phyloP scores from a whole-genome alignment of 2,888 invertebrate genomes.

The Drosophila ezoana region DNA sequence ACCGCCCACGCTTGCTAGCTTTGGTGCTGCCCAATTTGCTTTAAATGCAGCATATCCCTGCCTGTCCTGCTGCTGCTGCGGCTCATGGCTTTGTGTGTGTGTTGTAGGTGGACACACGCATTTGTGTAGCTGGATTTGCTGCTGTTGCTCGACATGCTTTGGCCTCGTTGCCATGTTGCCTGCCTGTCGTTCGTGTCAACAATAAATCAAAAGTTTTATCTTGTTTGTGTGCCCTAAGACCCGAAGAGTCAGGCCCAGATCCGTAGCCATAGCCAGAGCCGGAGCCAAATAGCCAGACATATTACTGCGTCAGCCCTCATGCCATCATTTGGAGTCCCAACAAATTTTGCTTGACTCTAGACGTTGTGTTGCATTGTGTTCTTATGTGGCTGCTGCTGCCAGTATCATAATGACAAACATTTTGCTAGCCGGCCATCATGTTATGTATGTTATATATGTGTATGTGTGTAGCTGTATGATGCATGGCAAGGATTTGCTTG shows the following conservation, averaged over 20 bases:
- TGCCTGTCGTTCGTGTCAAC: slow-evolving; percentile 71
- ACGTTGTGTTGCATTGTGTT: slow-evolving; percentile 34
- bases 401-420: slow-evolving; percentile 39
- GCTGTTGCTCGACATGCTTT: slow-evolving; percentile 35
- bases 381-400: slow-evolving; percentile 13
- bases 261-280: not conserved
- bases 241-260: slow-evolving; percentile 6
- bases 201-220: slow-evolving; percentile 80
- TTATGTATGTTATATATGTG: not conserved
- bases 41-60: slow-evolving; percentile 31
- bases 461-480: slow-evolving; percentile 4
- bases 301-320: slow-evolving; percentile 44
- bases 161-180: slow-evolving; percentile 29
- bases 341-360: slow-evolving; percentile 37
- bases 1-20: not conserved
- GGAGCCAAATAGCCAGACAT: slow-evolving; percentile 45
- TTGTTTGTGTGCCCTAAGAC: slow-evolving; percentile 51
- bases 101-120: slow-evolving; percentile 54
- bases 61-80: not conserved
- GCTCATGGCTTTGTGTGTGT: slow-evolving; percentile 1
- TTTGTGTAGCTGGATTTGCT: slow-evolving; percentile 49
- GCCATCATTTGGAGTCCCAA: slow-evolving; percentile 66
- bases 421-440: slow-evolving; percentile 8
- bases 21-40: slow-evolving; percentile 26
- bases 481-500: slow-evolving; percentile 22